Conservation (phyloP, 2,888 invertebrate species). For the Drosophila siamana region DNA sequence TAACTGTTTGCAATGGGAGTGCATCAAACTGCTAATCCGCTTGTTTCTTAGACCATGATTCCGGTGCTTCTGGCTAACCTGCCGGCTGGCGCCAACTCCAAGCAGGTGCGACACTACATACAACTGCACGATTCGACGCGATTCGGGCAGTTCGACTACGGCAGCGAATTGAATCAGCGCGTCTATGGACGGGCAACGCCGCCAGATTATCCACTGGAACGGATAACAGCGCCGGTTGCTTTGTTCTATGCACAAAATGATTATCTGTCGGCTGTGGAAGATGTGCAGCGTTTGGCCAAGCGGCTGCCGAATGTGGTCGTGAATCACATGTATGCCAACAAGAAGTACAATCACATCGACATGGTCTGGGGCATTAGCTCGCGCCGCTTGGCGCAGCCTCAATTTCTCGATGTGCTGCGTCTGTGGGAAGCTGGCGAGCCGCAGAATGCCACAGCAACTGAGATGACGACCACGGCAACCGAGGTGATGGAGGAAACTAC, state of each 20-base stretch:
- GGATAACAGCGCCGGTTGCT: conserved; percentile 85
- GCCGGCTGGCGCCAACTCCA: conserved; percentile 87
- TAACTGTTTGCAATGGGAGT: neutral
- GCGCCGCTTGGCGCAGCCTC: conserved; percentile 58
- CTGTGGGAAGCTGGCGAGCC: conserved; percentile 31
- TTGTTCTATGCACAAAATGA: conserved; percentile 87
- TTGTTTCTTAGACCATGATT: conserved; percentile 86
- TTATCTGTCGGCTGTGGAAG: conserved; percentile 86
- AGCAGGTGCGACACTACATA: conserved; percentile 86
- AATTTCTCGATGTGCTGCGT: conserved; percentile 59
- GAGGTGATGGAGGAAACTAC: neutral
- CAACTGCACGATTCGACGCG: conserved; percentile 84
- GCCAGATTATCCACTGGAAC: conserved; percentile 86
- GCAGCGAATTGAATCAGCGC: conserved; percentile 81
- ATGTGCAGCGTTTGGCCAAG: conserved; percentile 68
- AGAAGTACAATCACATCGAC: conserved; percentile 78
- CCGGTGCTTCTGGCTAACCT: conserved; percentile 87
- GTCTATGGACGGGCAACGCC: conserved; percentile 86
- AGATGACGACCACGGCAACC: neutral
- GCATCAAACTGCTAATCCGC: neutral
- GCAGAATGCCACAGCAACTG: neutral
- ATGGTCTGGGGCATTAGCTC: conserved; percentile 67
- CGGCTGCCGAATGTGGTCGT: conserved; percentile 73
- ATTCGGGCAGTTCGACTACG: conserved; percentile 86
- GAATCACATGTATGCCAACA: conserved; percentile 56